These are phyloP conservation scores for Naja naja DNA, from an alignment of 2,113 vertebrate species.

Conservation along the genomic window DNA sequence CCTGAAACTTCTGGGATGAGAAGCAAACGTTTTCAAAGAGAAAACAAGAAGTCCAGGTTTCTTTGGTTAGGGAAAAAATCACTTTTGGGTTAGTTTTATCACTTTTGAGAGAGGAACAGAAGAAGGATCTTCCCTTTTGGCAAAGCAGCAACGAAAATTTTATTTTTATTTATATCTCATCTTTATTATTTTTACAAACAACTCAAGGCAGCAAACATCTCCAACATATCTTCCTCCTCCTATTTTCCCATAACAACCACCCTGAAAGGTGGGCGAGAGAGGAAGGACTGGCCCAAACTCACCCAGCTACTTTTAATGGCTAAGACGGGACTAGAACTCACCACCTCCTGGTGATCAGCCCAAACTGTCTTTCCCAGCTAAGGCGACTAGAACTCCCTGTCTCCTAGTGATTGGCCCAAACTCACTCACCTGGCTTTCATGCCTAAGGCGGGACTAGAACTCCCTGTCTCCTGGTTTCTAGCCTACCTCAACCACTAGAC, in stretches of 20 bases:
- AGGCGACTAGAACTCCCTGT: no score
- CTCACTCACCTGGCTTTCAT: no score
- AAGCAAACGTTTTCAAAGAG: neutral
- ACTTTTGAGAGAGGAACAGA: neutral
- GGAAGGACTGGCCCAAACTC: neutral
- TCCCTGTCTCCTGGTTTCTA: neutral
- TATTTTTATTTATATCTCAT: neutral
- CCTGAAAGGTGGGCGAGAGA: neutral
- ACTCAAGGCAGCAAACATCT: neutral
- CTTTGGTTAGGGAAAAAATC: neutral
- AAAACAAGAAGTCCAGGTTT: neutral
- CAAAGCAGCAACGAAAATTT: neutral
- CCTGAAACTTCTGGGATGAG: neutral
- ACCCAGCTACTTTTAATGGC: neutral
- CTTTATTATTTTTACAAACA: neutral
- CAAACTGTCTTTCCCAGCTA: neutral
- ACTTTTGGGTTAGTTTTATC: neutral
- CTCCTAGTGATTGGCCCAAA: no score
- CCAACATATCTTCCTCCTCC: neutral
- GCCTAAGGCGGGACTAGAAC: no score
- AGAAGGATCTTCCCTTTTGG: neutral
- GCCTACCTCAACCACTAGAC: neutral
- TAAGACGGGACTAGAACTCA: neutral
- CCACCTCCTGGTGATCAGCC: neutral
- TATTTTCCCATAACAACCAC: neutral